These are phyloP conservation scores for Arizona elegans DNA, from an alignment of 2,113 vertebrate species.

Conservation along the genomic window DNA sequence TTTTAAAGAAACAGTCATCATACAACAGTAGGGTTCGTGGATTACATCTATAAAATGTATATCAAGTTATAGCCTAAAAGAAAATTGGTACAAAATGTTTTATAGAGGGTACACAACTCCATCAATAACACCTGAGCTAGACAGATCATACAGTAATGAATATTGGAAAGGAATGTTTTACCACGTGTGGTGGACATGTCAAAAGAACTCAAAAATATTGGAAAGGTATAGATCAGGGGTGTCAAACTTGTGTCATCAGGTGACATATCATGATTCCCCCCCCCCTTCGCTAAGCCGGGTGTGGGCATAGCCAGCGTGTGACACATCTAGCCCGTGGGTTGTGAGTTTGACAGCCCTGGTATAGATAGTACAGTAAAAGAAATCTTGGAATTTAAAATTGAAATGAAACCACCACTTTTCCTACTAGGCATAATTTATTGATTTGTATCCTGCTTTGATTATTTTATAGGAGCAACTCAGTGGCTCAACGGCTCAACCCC, in stretches of 20 bases:
- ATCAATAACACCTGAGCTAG: background rate
- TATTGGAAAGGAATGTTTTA: background rate
- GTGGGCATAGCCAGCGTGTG: too few relatives aligned
- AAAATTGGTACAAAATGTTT: background rate
- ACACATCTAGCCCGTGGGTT: too few relatives aligned
- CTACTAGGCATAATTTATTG: background rate
- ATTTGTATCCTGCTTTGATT: background rate
- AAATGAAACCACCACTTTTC: background rate
- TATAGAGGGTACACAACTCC: background rate
- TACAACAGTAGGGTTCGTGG: background rate
- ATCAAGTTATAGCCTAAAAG: background rate
- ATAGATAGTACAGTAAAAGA: background rate
- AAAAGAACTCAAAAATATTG: background rate
- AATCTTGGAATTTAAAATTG: background rate
- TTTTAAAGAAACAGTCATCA: background rate
- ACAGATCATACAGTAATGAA: background rate
- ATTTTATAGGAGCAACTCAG: background rate
- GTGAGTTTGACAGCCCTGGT: too few relatives aligned
- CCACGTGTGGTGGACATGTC: background rate
- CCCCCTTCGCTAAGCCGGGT: too few relatives aligned
- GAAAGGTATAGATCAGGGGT: background rate
- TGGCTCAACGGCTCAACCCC: background rate
- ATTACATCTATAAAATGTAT: background rate
- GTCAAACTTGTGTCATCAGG: too few relatives aligned
- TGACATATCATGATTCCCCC: too few relatives aligned